Base-by-base conservation (phyloP, 2,797 vertebrate genomes). In the Clarias platycephalus region DNA sequence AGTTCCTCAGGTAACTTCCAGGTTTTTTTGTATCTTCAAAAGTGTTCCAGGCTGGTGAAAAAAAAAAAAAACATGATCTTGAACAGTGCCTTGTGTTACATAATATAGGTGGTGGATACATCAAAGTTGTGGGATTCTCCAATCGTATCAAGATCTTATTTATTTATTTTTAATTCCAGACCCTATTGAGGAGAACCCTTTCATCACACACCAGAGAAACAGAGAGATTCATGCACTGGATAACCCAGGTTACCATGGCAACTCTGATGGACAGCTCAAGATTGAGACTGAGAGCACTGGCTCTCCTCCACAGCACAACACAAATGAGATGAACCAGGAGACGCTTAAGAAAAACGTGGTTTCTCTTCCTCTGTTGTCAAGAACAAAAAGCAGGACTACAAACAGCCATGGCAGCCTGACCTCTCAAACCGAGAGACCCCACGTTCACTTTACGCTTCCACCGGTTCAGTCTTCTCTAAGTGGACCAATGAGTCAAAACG, bases 151-250 rank as follows among this genome's bases (percentile, higher is more conserved):
- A 49, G 44, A 49, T 53, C 13, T 53, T 13, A 53, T 53, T 53
- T 82, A 18, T 74, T 15, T 62, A 58, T 22, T n/a, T 3, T 81
- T 85, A 78, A 97, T 91, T 95, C 97, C 86, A 97, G 81, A 97
- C 89, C 97, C 97, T 0, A 96, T 99, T 78, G 97, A 99, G 88
- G 98, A 99, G 91, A 99, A 99, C 88, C 98, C 98, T 0, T 99
- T 99, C 83, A 97, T 98, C 70, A 95, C 96, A 0, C 94, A 97
- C 0, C 95, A 96, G 15, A 99, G 97, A 94, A 98, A 97, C 0
- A 96, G 96, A 34, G 97, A 99, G 86, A 93, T 97, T 66, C 97
- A 98, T 20, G 96, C 96, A 15, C 85, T 98, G 94, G 98, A 99
- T 92, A 99, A 98, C 91, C 97, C 97, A 0, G 97, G 97, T 53